These are phyloP conservation scores for Plagodis dolabraria DNA, from an alignment of 2,888 invertebrate species.

Conservation along the genomic window DNA sequence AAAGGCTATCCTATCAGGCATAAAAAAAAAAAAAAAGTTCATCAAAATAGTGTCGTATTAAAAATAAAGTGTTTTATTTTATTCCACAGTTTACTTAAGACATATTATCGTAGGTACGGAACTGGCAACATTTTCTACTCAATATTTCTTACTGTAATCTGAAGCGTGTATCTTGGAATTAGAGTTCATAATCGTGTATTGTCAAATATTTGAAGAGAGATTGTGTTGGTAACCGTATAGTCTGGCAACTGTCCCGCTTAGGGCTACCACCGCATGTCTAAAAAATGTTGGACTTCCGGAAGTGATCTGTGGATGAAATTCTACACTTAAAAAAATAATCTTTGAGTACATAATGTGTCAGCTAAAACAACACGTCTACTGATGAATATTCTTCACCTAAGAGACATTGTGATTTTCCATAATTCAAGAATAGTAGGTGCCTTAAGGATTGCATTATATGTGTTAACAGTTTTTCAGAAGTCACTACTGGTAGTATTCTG, in stretches of 20 bases:
- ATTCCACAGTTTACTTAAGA: slow-evolving; percentile 10
- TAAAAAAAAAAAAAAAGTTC: too few species aligned
- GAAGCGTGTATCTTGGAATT: slow-evolving; percentile 10
- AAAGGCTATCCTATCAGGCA: too few species aligned
- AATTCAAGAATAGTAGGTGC: too few species aligned
- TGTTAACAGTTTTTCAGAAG: too few species aligned
- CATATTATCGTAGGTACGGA: slow-evolving; percentile 26
- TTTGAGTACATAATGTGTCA: too few species aligned
- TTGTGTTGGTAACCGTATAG: slow-evolving; percentile 32
- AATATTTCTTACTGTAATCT: slow-evolving; percentile 8
- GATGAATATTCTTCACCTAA: too few species aligned
- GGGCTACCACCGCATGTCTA: slow-evolving; percentile 9
- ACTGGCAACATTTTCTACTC: slow-evolving; percentile 38
- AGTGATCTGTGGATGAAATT: not conserved
- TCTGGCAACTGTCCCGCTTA: slow-evolving; percentile 37
- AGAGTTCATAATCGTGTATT: slow-evolving; percentile 12
- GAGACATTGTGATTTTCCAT: too few species aligned
- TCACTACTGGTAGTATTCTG: too few species aligned
- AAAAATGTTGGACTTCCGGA: not conserved
- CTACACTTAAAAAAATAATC: too few species aligned
- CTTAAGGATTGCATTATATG: too few species aligned
- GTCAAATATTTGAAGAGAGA: slow-evolving; percentile 25
- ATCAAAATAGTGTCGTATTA: slow-evolving; percentile 4
- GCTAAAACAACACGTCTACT: too few species aligned
- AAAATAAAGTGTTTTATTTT: slow-evolving; percentile 16